These are phyloP conservation scores for Siniperca undulata DNA, from an alignment of 2,797 vertebrate genomes.

Conservation along the genomic window DNA sequence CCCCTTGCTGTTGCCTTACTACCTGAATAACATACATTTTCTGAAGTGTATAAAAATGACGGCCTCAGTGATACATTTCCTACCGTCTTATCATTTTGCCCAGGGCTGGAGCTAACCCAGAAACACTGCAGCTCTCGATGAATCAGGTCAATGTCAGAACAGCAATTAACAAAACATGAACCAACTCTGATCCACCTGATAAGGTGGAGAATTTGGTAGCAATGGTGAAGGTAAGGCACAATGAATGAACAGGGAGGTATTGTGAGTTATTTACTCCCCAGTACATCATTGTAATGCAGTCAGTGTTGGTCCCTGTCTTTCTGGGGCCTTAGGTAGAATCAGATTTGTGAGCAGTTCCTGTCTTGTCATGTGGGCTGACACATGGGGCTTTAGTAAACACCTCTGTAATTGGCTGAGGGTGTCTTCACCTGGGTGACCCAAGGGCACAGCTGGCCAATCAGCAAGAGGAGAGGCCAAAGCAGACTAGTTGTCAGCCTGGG, in stretches of 20 bases:
- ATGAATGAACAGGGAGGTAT: neutral
- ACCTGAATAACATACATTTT: neutral
- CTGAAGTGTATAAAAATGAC: conserved; percentile 3
- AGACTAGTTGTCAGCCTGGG: conserved; percentile 10
- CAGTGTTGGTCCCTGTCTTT: neutral
- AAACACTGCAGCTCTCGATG: conserved; percentile 18
- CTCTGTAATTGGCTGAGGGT: conserved; percentile 50
- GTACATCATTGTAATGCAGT: neutral
- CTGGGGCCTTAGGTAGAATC: neutral
- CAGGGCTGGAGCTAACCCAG: conserved; percentile 37
- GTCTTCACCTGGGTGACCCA: conserved; percentile 40
- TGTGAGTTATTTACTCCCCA: neutral
- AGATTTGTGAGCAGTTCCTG: conserved; percentile 1
- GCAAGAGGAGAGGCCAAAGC: neutral
- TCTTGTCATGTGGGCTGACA: conserved; percentile 46
- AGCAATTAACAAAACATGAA: conserved; percentile 20
- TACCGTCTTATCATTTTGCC: conserved; percentile 10
- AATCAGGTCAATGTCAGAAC: conserved; percentile 48
- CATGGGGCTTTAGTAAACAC: neutral
- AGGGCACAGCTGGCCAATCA: conserved; percentile 48
- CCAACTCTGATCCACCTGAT: neutral
- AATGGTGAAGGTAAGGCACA: neutral
- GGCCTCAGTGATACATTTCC: conserved; percentile 11
- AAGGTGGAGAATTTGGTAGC: neutral
- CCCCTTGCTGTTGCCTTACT: neutral